phyloP scores from a whole-genome alignment of 1,140 invertebrate species.

The Diabrotica undecimpunctata region DNA sequence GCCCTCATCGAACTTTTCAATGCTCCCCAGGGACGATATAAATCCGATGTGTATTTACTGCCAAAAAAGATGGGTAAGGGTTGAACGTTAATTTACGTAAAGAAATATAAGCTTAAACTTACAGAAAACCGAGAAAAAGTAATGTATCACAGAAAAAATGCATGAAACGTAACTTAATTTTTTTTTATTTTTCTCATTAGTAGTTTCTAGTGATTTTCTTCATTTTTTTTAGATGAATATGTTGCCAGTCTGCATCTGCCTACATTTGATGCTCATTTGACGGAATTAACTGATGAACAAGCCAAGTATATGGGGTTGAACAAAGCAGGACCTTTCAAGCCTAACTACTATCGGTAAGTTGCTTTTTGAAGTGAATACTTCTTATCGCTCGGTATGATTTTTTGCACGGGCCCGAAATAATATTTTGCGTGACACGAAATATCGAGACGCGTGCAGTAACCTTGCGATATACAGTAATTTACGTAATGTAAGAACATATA shows the following conservation, averaged over 20 bases:
- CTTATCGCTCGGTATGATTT: too few species aligned
- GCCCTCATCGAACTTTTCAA: constrained; percentile 96
- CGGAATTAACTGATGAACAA: constrained; percentile 94
- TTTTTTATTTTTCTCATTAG: too few species aligned
- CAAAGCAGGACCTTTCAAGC: constrained; percentile 97
- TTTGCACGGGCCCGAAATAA: too few species aligned
- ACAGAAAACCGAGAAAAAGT: too few species aligned
- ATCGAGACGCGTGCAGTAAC: too few species aligned
- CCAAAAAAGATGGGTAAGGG: constrained; percentile 95
- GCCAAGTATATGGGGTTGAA: constrained; percentile 96
- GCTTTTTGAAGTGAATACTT: neutral
- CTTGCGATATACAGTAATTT: too few species aligned
- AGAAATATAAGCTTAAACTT: too few species aligned
- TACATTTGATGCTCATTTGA: constrained; percentile 95
- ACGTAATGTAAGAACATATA: too few species aligned
- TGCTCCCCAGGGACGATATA: constrained; percentile 89
- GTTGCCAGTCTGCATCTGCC: constrained; percentile 93
- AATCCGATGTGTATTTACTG: constrained; percentile 93
- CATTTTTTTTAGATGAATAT: constrained; percentile 77
- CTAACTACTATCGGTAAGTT: constrained; percentile 90
- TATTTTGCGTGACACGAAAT: too few species aligned
- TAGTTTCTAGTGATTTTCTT: too few species aligned
- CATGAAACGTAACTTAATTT: too few species aligned
- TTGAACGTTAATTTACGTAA: neutral
- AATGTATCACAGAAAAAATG: too few species aligned